A percentile compares a stretch with the other conserved stretches of the same genome.
These are phyloP conservation scores for Scelioninae gen. 1 DNA, from an alignment of 2,888 invertebrate genomes.

Conservation along the genomic window DNA sequence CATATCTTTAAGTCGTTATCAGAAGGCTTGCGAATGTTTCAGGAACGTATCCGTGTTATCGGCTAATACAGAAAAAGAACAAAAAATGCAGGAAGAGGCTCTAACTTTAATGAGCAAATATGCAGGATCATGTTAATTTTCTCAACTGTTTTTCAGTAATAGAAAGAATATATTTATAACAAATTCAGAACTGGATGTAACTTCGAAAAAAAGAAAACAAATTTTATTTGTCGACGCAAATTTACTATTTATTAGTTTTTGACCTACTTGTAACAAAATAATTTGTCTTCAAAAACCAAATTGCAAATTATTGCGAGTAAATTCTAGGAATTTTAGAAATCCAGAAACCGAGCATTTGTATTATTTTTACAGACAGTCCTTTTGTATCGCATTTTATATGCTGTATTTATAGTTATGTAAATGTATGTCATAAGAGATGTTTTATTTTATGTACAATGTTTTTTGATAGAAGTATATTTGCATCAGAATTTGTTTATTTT, in stretches of 20 bases:
- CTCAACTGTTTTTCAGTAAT: neutral
- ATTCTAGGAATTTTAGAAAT: neutral
- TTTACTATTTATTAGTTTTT: no score
- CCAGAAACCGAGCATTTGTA: neutral
- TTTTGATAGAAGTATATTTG: slow-evolving; percentile 23
- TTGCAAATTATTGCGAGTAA: no score
- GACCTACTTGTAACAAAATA: no score
- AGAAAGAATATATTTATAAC: neutral
- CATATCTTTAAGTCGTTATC: slow-evolving; percentile 85
- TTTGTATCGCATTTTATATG: slow-evolving; percentile 30
- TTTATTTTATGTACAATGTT: slow-evolving; percentile 40
- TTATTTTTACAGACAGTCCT: slow-evolving; percentile 22
- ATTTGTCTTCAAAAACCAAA: no score
- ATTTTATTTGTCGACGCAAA: neutral
- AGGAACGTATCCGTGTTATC: slow-evolving; percentile 75
- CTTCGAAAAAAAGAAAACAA: neutral
- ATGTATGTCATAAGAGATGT: slow-evolving; percentile 20
- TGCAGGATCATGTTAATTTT: slow-evolving; percentile 60
- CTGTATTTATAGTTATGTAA: slow-evolving; percentile 20
- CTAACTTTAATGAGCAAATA: slow-evolving; percentile 76
- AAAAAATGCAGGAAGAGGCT: slow-evolving; percentile 76
- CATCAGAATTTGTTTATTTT: slow-evolving; percentile 20
- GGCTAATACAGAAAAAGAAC: slow-evolving; percentile 72
- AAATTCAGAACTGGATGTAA: neutral
- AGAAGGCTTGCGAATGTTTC: slow-evolving; percentile 85